These are phyloP conservation scores for Rhincodon typus DNA, from an alignment of 2,797 vertebrate species.

Conservation along the genomic window DNA sequence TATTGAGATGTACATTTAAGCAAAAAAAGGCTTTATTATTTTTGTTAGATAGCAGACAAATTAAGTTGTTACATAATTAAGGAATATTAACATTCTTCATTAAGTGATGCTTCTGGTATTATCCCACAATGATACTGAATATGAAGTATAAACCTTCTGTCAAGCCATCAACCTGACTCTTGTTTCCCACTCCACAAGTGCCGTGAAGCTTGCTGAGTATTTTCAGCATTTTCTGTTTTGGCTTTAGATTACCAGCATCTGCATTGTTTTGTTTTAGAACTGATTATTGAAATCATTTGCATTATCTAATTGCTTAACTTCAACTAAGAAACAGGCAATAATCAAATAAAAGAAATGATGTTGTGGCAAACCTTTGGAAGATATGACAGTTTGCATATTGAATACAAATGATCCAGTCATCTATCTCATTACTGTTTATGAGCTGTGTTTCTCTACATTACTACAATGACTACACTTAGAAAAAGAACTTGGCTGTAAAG, in stretches of 20 bases:
- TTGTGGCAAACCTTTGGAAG: not conserved
- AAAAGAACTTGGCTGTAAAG: not conserved
- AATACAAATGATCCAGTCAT: not conserved
- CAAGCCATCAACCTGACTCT: too few species aligned
- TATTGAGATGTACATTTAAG: not conserved
- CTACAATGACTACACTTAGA: not conserved
- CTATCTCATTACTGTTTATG: not conserved
- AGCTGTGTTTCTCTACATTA: not conserved
- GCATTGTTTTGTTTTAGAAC: not conserved
- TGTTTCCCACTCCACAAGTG: not conserved
- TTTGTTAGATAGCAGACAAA: not conserved
- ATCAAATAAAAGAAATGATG: not conserved
- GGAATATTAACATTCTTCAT: not conserved
- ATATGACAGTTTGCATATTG: not conserved
- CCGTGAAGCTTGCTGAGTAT: not conserved
- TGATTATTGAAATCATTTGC: not conserved
- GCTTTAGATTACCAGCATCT: not conserved
- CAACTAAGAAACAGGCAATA: not conserved
- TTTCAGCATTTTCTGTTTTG: not conserved
- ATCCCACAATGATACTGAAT: not conserved
- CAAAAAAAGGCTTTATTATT: slow-evolving; percentile 6
- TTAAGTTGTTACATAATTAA: not conserved
- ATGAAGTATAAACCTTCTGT: too few species aligned
- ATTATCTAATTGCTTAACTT: not conserved
- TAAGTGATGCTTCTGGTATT: not conserved